Percentiles rank a stretch among this genome's conserved stretches.
phyloP scores from a whole-genome alignment of 2,888 invertebrate genomes.

The Luperina nickerlii region DNA sequence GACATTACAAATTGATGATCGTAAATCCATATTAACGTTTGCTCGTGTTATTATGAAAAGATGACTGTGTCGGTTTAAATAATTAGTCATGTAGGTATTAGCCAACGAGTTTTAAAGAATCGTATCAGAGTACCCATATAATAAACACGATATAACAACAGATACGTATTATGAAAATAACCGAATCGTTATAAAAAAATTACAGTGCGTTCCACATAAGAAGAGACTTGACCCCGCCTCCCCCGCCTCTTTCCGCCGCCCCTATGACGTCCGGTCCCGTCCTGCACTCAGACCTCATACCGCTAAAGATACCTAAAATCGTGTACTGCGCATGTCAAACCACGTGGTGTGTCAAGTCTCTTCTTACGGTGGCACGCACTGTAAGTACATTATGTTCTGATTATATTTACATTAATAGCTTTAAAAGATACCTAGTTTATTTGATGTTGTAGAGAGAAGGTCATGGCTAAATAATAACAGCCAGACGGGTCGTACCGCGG shows the following conservation, averaged over 20 bases:
- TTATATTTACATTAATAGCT: no score
- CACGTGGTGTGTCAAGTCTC: no score
- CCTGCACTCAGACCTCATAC: no score
- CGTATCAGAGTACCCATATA: not conserved
- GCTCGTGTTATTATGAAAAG: constrained; percentile 32
- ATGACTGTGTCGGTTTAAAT: constrained; percentile 26
- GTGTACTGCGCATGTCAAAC: no score
- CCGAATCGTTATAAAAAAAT: not conserved
- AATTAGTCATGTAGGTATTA: constrained; percentile 30
- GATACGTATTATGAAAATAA: not conserved
- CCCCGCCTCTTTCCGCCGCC: no score
- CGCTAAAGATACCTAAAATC: no score
- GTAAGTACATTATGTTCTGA: no score
- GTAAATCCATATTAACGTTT: constrained; percentile 75
- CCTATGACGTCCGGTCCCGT: no score
- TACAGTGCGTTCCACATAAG: no score
- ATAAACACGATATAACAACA: not conserved
- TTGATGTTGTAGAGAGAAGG: not conserved
- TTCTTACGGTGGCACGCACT: no score
- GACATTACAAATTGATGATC: constrained; percentile 70
- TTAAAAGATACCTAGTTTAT: not conserved
- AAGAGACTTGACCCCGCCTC: no score
- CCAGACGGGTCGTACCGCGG: not conserved
- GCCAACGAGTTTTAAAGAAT: no score
- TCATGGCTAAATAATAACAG: not conserved